phyloP scores from a whole-genome alignment of 2,797 vertebrate species.

The Scomberomorus guttatus region DNA sequence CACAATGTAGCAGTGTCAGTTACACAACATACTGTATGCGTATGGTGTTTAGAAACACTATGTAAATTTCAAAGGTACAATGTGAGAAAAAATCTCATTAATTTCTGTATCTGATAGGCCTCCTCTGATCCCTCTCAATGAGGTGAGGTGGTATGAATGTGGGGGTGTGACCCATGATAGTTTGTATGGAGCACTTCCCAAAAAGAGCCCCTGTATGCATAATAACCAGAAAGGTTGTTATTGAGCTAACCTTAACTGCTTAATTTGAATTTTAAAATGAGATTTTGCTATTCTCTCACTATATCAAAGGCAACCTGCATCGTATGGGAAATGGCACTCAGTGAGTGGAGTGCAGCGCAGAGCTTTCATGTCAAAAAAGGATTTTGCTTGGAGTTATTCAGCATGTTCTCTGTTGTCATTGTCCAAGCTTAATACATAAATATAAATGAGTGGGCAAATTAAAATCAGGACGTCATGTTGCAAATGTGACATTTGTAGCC shows the following conservation, averaged over 20 bases:
- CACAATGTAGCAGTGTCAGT: background rate
- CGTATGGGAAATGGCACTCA: constrained; percentile 23
- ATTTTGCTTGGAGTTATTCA: constrained; percentile 42
- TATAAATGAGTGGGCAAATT: constrained; percentile 28
- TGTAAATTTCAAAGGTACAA: constrained; percentile 14
- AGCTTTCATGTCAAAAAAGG: constrained; percentile 39
- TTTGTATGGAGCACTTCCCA: constrained; percentile 21
- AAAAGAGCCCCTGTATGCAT: constrained; percentile 24
- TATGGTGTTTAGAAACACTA: constrained; percentile 10
- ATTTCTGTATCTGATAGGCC: constrained; percentile 27
- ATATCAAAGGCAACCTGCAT: constrained; percentile 50
- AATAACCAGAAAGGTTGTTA: constrained; percentile 27
- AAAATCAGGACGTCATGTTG: background rate
- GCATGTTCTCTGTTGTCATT: constrained; percentile 35
- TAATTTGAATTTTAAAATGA: constrained; percentile 63
- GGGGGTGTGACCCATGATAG: constrained; percentile 4
- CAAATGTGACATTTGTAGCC: background rate
- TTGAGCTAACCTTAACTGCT: constrained; percentile 46
- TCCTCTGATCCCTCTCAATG: constrained; percentile 30
- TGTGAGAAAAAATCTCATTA: constrained; percentile 25
- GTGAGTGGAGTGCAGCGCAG: constrained; percentile 4
- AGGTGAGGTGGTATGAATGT: constrained; percentile 25
- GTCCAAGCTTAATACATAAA: constrained; percentile 19
- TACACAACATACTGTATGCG: background rate
- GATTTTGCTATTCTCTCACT: constrained; percentile 40